Evolutionary conservation across 2,113 vertebrate species (phyloP).

Genomic region (Trinectes maculatus): DNA sequence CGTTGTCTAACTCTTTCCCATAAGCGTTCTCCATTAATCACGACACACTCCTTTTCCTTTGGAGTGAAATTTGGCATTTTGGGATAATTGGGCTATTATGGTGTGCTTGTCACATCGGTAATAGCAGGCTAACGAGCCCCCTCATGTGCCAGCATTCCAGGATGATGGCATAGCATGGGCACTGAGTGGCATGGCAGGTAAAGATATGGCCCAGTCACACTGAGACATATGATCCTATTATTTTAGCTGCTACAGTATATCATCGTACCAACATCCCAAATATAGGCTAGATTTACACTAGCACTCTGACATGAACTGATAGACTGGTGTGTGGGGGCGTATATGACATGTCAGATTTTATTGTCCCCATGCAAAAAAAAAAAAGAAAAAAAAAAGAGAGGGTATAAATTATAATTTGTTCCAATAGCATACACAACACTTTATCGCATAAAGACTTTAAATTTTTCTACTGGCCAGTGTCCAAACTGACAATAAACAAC

Average conservation of each 20-base stretch:
- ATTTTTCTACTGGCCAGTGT: neutral
- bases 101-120: constrained; percentile 94
- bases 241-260: constrained; percentile 28
- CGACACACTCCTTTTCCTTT: constrained; percentile 93
- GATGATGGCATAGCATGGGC: constrained; percentile 77
- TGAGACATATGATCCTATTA: constrained; percentile 46
- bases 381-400: neutral
- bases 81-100: constrained; percentile 97
- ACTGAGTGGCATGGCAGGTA: constrained; percentile 75
- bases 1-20: constrained; percentile 95
- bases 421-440: neutral
- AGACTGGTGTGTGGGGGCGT: neutral
- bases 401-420: neutral
- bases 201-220: constrained; percentile 57
- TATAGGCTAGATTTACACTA: constrained; percentile 6
- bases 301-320: neutral
- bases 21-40: constrained; percentile 99
- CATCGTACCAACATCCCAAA: constrained; percentile 15
- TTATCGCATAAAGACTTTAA: neutral
- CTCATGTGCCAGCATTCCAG: constrained; percentile 85
- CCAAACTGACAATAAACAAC: constrained; percentile 5
- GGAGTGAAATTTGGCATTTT: constrained; percentile 98
- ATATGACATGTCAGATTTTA: neutral
- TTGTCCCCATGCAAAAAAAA: neutral
- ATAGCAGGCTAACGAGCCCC: constrained; percentile 96